A percentile compares a stretch with the other conserved stretches of the same genome.
These are phyloP conservation scores for Myotis pilosus DNA, from an alignment of 2,797 vertebrate genomes.

Conservation along the genomic window DNA sequence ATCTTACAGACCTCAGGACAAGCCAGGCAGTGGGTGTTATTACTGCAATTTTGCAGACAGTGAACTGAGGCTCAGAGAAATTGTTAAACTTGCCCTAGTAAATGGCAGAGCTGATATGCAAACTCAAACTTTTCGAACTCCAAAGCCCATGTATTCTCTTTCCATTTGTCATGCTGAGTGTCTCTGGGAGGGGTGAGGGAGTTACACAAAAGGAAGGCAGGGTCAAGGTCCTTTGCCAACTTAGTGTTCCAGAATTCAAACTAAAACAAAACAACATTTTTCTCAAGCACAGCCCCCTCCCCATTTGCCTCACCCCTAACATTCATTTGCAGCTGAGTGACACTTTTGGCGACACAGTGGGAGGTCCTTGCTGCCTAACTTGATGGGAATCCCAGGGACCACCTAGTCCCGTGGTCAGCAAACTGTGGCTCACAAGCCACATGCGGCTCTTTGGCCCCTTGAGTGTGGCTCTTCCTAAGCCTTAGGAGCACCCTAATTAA, in stretches of 20 bases:
- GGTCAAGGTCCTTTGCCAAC: background rate
- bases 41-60: background rate
- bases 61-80: background rate
- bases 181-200: background rate
- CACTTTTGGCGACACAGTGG: background rate
- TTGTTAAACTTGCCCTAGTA: background rate
- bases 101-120: background rate
- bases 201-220: background rate
- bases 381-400: background rate
- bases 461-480: too few relatives aligned
- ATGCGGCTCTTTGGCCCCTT: too few relatives aligned
- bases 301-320: background rate
- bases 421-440: too few relatives aligned
- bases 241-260: background rate
- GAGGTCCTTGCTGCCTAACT: background rate
- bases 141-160: background rate
- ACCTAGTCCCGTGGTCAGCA: background rate
- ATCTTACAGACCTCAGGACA: background rate
- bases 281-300: background rate
- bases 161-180: background rate
- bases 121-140: background rate
- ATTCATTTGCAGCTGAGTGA: background rate
- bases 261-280: background rate
- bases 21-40: background rate
- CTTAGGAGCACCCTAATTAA: too few relatives aligned